A percentile compares a stretch with the other conserved stretches of the same genome.
Conservation (phyloP, 2,113 vertebrate genomes). For the Podarcis cretensis region DNA sequence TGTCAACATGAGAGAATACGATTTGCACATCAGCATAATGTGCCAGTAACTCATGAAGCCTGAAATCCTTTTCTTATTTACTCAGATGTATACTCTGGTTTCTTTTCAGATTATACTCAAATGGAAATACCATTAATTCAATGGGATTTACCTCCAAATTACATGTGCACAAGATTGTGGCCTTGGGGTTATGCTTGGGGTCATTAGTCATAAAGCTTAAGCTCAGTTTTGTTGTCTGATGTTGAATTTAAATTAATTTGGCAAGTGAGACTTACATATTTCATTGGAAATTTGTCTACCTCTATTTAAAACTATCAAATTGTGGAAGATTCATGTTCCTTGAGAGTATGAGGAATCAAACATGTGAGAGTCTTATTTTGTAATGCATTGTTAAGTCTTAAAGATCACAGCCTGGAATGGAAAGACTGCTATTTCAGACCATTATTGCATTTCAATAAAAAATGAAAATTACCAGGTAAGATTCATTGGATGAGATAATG, state of each 20-base stretch:
- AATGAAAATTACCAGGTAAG: conserved; percentile 53
- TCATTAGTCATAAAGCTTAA: background rate
- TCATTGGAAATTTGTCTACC: background rate
- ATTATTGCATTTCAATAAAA: conserved; percentile 62
- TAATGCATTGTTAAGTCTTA: background rate
- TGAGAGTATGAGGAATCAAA: background rate
- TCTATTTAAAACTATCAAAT: background rate
- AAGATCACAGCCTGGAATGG: conserved; percentile 38
- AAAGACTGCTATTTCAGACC: conserved; percentile 47
- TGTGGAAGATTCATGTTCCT: background rate
- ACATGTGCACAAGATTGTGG: background rate
- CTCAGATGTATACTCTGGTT: too few species aligned
- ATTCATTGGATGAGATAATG: conserved; percentile 60
- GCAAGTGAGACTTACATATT: background rate
- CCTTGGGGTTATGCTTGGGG: background rate
- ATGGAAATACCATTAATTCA: background rate
- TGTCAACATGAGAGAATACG: background rate
- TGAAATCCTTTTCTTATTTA: too few species aligned
- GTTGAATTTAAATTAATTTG: background rate
- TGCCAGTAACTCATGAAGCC: background rate
- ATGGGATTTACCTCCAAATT: background rate
- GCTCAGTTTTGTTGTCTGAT: background rate
- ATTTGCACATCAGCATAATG: background rate
- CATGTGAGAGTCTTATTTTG: background rate
- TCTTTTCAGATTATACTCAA: background rate